phyloP scores from a whole-genome alignment of 1,140 invertebrate genomes.

The Muscidifurax raptorellus region DNA sequence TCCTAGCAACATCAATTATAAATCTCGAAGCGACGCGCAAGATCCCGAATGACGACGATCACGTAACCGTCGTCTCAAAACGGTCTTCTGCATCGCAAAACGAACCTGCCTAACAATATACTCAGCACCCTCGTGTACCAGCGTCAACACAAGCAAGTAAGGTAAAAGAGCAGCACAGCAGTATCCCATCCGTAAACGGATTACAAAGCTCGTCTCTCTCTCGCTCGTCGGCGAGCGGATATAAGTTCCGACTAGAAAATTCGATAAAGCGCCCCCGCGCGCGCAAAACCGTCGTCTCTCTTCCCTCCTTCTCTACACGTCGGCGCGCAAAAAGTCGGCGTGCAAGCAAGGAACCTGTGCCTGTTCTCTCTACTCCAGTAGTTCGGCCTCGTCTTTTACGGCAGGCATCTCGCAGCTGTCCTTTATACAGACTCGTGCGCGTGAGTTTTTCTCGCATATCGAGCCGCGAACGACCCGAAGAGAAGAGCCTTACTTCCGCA shows the following conservation, averaged over 20 bases:
- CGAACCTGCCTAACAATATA: too few relatives aligned
- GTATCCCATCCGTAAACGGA: neutral
- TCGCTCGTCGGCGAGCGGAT: too few relatives aligned
- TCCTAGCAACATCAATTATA: too few relatives aligned
- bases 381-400: neutral
- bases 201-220: neutral
- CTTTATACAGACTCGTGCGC: too few relatives aligned
- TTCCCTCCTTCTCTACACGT: neutral
- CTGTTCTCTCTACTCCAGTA: neutral
- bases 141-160: neutral
- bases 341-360: neutral
- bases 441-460: neutral
- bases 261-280: neutral
- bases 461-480: neutral
- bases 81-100: too few relatives aligned
- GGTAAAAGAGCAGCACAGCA: neutral
- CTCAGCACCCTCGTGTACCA: too few relatives aligned
- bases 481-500: neutral
- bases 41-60: too few relatives aligned
- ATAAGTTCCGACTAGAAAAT: too few relatives aligned
- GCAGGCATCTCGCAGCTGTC: neutral
- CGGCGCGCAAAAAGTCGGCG: neutral
- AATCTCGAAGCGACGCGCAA: too few relatives aligned
- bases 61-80: too few relatives aligned
- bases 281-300: neutral